Conservation (phyloP, 2,797 vertebrate species). For the Microhierax caerulescens region DNA sequence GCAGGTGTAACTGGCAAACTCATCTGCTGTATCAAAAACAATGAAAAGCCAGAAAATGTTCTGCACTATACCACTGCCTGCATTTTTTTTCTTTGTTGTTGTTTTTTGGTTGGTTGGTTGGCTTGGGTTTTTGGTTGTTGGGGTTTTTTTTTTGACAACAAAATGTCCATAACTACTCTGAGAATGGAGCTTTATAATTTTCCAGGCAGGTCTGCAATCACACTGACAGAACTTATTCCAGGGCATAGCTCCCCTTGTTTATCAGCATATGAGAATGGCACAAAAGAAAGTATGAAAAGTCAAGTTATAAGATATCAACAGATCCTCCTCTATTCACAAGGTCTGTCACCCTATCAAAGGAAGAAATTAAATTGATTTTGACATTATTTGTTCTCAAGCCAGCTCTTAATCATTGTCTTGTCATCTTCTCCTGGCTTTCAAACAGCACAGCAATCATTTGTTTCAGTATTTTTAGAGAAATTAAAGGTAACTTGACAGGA, state of each 20-base stretch:
- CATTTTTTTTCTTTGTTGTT: neutral
- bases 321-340: neutral
- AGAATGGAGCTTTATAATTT: neutral
- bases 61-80: neutral
- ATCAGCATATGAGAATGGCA: neutral
- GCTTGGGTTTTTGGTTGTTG: neutral
- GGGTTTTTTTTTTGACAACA: neutral
- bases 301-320: neutral
- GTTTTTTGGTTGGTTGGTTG: too few species aligned
- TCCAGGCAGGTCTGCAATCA: neutral
- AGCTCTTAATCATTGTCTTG: conserved; percentile 1
- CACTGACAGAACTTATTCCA: neutral
- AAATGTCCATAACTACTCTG: neutral
- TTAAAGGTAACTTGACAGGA: neutral
- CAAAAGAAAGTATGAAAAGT: neutral
- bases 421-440: neutral
- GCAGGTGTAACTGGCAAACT: neutral
- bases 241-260: neutral
- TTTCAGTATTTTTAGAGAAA: neutral
- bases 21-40: neutral
- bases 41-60: neutral
- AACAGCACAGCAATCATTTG: neutral
- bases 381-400: neutral
- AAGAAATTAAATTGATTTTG: conserved; percentile 16
- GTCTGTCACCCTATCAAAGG: neutral